Percentiles rank a stretch among this genome's conserved stretches.
Conservation (phyloP, 2,888 invertebrate genomes). For the Cerceris rybyensis region DNA sequence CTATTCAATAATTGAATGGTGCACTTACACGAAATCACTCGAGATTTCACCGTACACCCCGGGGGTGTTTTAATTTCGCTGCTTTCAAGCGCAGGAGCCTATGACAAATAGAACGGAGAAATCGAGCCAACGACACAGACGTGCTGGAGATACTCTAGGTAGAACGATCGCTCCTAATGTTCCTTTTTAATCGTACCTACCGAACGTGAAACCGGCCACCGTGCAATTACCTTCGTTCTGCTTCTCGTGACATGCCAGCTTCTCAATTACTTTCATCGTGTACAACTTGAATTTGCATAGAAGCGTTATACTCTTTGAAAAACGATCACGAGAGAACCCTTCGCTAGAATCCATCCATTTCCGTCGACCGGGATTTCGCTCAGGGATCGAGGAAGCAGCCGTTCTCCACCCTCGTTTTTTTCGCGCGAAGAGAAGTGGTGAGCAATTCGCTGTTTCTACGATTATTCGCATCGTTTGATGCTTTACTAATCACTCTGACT, state of each 20-base stretch:
- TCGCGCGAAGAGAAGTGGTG: neutral
- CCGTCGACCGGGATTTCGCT: too few species aligned
- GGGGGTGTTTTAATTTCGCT: constrained; percentile 43
- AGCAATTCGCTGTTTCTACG: constrained; percentile 5
- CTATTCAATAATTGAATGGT: constrained; percentile 56
- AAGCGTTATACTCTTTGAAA: too few species aligned
- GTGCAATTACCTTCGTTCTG: too few species aligned
- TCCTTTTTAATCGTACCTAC: too few species aligned
- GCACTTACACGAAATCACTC: constrained; percentile 22
- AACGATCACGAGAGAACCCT: too few species aligned
- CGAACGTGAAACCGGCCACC: too few species aligned
- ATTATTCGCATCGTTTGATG: constrained; percentile 43
- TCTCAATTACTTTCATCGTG: too few species aligned
- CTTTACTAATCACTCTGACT: constrained; percentile 31
- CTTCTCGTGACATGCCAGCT: too few species aligned
- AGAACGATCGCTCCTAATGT: too few species aligned
- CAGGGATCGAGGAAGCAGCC: too few species aligned
- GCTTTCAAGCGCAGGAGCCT: constrained; percentile 25
- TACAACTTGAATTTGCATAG: too few species aligned
- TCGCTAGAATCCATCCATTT: too few species aligned
- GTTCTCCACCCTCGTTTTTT: neutral
- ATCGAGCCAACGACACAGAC: constrained; percentile 6
- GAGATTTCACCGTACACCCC: constrained; percentile 29
- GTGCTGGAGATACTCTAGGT: neutral
- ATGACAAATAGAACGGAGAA: constrained; percentile 28